Evolutionary conservation across 2,888 invertebrate species (phyloP), one percentile per base, ranked within the genome.

Genomic region (Belgica antarctica): DNA sequence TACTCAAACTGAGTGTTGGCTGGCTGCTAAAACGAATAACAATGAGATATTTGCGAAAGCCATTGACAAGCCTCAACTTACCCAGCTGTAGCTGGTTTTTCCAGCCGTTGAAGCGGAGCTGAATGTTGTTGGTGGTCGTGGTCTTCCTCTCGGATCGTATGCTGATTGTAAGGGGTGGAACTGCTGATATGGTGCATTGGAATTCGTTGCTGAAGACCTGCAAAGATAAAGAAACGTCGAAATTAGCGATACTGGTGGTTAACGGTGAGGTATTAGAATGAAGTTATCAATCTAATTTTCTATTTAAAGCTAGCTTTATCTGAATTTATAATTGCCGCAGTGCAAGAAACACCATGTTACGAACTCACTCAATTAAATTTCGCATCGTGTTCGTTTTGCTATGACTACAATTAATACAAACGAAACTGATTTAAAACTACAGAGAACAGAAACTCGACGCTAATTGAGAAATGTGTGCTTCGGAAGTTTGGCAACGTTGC

Each of bases 131-230:
- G 52, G 36, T 10, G 46, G 46, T 57, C 52, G 68, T 25, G 57
- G 34, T 68, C 68, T 28, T 10, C 47, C 47, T 65, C 65, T 65
- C 34, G 68, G 57, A 31, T 59, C 68, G 47, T 68, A 68, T 2
- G 68, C 8, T n/a, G n/a, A n/a, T n/a, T n/a, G 46, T 47, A 66
- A 47, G 27, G 65, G 2, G 27, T 66, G 65, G 22, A 15, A 47
- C 46, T 46, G 41, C 46, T 24, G 65, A 66, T 66, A 66, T 66
- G 65, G 47, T 66, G 61, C 24, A n/a, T 52, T 52, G 12, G 65
- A 66, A 41, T 57, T 68, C 19, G 52, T 31, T 24, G 68, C 68
- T 57, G 68, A 34, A 27, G 68, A 57, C 52, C 68, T 68, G 31
- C 52, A 57, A 31, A 19, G 19, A 36, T 12, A 57, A 63, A 36